phyloP scores from a whole-genome alignment of 2,888 invertebrate genomes.

The Andrena dorsata region DNA sequence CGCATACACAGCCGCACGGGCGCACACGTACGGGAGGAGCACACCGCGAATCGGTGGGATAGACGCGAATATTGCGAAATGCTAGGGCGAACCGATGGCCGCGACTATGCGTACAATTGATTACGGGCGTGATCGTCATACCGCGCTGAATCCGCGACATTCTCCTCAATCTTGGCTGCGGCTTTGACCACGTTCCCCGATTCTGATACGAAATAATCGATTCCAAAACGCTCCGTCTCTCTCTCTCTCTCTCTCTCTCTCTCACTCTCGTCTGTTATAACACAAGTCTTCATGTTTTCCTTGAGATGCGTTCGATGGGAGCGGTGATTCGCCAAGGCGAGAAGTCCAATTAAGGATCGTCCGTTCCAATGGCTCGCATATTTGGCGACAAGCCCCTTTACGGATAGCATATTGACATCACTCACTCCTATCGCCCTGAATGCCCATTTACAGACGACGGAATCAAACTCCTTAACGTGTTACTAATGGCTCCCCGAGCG shows the following conservation, averaged over 20 bases:
- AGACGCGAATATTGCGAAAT: conserved; percentile 65
- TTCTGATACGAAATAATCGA: conserved; percentile 41
- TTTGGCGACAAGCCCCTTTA: neutral
- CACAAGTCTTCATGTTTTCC: too few relatives aligned
- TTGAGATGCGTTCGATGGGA: too few relatives aligned
- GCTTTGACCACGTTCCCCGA: conserved; percentile 58
- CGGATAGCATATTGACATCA: neutral
- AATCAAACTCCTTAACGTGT: conserved; percentile 29
- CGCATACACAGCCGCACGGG: conserved; percentile 54
- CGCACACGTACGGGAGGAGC: conserved; percentile 2
- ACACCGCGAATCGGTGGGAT: conserved; percentile 30
- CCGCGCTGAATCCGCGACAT: conserved; percentile 72
- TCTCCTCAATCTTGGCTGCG: conserved; percentile 73
- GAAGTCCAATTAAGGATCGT: neutral
- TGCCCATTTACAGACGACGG: neutral
- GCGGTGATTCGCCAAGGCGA: too few relatives aligned
- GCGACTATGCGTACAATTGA: conserved; percentile 75
- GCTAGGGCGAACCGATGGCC: conserved; percentile 67
- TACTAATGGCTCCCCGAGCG: conserved; percentile 55
- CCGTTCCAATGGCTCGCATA: neutral
- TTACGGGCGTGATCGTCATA: conserved; percentile 76
- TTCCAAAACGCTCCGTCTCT: conserved; percentile 2
- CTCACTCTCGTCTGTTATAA: neutral
- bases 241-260: too few relatives aligned
- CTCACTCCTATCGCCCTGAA: conserved; percentile 13